phyloP scores from a whole-genome alignment of 2,888 invertebrate genomes.

The Brachynemurus nebulosus region DNA sequence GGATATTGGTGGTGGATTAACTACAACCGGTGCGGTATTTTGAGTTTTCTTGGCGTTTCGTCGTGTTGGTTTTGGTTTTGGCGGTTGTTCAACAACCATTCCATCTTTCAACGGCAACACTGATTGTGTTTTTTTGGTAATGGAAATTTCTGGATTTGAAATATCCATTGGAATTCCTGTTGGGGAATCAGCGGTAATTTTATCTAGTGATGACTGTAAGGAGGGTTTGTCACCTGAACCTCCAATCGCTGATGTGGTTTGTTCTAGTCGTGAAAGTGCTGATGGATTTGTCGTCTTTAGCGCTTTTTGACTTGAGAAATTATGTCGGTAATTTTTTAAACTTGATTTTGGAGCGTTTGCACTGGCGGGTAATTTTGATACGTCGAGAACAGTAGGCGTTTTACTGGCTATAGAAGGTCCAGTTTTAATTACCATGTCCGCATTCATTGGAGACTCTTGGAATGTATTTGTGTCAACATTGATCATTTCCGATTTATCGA shows the following conservation, averaged over 20 bases:
- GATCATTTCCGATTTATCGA: constrained; percentile 8
- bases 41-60: not conserved
- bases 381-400: too few relatives aligned
- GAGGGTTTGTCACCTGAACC: constrained; percentile 26
- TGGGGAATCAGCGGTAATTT: constrained; percentile 3
- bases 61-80: constrained; percentile 1
- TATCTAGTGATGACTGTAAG: constrained; percentile 7
- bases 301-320: constrained; percentile 15
- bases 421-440: not conserved
- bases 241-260: constrained; percentile 27
- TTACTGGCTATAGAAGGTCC: not conserved
- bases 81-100: not conserved
- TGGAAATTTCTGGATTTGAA: not conserved
- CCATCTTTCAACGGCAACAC: constrained; percentile 4
- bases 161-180: not conserved
- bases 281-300: constrained; percentile 17
- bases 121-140: constrained; percentile 6
- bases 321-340: constrained; percentile 18
- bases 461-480: not conserved
- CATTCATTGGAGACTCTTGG: not conserved
- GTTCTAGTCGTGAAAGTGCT: constrained; percentile 28
- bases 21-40: too few relatives aligned
- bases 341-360: constrained; percentile 10
- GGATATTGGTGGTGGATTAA: not conserved
- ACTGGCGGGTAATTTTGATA: not conserved